Base-by-base conservation (phyloP, 2,888 invertebrate species). In the Xestoiulus laeticollis region DNA sequence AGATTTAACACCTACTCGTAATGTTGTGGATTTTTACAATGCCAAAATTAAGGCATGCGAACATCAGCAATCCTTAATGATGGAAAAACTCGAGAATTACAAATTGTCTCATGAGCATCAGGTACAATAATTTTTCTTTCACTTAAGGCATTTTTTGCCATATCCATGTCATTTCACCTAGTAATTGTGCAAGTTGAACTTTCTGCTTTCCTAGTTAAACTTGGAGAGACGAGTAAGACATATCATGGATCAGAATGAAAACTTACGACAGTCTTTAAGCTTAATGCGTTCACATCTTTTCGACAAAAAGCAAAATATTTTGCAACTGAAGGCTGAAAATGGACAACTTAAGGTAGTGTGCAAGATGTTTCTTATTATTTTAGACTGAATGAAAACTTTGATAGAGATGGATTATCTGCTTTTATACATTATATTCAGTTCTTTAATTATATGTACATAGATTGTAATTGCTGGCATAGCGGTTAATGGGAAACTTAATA, bases 211-310 rank as follows among this genome's bases (percentile, higher is more conserved):
- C 38, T 38, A 87, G 87, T 30, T 87, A 14, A 87, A 87, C 22
- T n/a, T 87, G 19, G 87, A 87, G n/a, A 87, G 43, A 32, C 32
- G 43, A 32, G 78, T 87, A 68, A 48, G 87, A n/a, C n/a, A 33
- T 30, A 43, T 87, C 6, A 87, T 38, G 33, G 78, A 87, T 12
- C 87, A 87, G 33, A 87, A 87, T 87, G 87, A 87, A 78, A 59
- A n/a, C 12, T 78, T 87, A 6, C 26, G 43, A 12, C 87, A 68
- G 19, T 87, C 78, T 14, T n/a, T 87, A n/a, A 43, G 33, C 8
- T 19, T 32, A 16, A 16, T 87, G 59, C 26, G 59, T 32, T n/a
- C n/a, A 12, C 87, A 78, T 32, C 48, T 87, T 22, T 78, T 59
- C 33, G 78, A 87, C 19, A 78, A 59, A 87, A 59, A 32, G 22